Evolutionary conservation across 2,797 vertebrate genomes (phyloP).

Genomic region (Lateolabrax maculatus): DNA sequence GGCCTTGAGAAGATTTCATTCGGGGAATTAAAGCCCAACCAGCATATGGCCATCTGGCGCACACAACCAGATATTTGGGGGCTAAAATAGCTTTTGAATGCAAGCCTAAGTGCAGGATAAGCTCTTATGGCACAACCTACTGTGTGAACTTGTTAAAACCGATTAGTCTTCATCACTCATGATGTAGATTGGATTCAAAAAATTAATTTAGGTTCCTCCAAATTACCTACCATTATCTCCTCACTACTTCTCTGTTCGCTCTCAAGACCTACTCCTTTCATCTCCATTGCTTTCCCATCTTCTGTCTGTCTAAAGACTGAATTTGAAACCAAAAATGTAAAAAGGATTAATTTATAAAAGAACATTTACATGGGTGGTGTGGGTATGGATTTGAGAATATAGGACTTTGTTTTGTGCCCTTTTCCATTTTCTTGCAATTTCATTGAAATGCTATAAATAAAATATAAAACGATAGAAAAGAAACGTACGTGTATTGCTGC

Average conservation of each 20-base stretch:
- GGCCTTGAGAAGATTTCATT: slow-evolving; percentile 71
- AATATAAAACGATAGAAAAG: slow-evolving; percentile 18
- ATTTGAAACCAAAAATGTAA: slow-evolving; percentile 16
- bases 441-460: slow-evolving; percentile 34
- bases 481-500: slow-evolving; percentile 13
- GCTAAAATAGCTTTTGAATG: slow-evolving; percentile 70
- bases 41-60: slow-evolving; percentile 78
- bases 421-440: slow-evolving; percentile 20
- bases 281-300: slow-evolving; percentile 3
- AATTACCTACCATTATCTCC: slow-evolving; percentile 5
- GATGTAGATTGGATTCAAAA: slow-evolving; percentile 41
- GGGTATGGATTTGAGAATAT: slow-evolving; percentile 15
- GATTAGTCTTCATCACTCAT: slow-evolving; percentile 33
- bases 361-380: slow-evolving; percentile 15
- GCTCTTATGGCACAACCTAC: slow-evolving; percentile 58
- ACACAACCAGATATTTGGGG: slow-evolving; percentile 73
- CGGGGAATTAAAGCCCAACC: slow-evolving; percentile 73
- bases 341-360: slow-evolving; percentile 17
- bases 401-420: slow-evolving; percentile 9
- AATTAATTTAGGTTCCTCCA: slow-evolving; percentile 25
- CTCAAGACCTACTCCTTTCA: neutral
- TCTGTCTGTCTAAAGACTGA: slow-evolving; percentile 16
- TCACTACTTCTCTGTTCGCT: neutral
- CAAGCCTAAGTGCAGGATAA: slow-evolving; percentile 68
- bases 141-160: slow-evolving; percentile 62